Conservation (phyloP, 2,797 vertebrate genomes). For the Melanogrammus aeglefinus region DNA sequence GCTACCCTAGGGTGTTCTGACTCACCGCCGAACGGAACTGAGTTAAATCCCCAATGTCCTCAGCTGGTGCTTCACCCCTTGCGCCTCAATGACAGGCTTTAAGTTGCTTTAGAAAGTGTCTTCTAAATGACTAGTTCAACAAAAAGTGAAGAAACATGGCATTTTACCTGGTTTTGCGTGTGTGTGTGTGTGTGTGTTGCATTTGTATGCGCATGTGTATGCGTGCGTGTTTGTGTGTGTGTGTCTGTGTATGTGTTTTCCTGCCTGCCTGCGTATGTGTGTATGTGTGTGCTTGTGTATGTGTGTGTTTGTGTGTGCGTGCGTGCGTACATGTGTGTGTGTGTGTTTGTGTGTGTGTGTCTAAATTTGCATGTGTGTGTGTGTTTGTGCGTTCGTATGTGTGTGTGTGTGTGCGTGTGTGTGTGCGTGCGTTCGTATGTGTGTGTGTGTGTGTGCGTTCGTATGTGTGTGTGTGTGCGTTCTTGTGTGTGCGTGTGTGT, state of each 20-base stretch:
- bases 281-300: conserved; percentile 12
- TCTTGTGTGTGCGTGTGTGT: conserved; percentile 14
- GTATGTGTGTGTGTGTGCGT: too few species aligned
- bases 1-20: neutral
- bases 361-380: too few species aligned
- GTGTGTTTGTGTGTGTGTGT: conserved; percentile 8
- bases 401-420: conserved; percentile 9
- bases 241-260: conserved; percentile 17
- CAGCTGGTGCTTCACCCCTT: neutral
- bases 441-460: too few species aligned
- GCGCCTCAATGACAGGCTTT: neutral
- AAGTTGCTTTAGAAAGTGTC: neutral
- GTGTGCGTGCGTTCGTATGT: too few species aligned
- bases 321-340: conserved; percentile 1
- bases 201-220: conserved; percentile 12
- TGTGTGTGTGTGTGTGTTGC: conserved; percentile 16
- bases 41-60: neutral
- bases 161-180: neutral
- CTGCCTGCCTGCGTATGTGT: too few species aligned
- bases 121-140: neutral
- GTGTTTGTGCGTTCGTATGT: too few species aligned
- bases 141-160: neutral
- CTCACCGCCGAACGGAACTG: neutral
- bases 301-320: conserved; percentile 30
- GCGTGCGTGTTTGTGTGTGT: conserved; percentile 7